Percentiles rank a stretch among this genome's conserved stretches.
Conservation (phyloP, 2,888 invertebrate genomes). For the Timema cristinae region DNA sequence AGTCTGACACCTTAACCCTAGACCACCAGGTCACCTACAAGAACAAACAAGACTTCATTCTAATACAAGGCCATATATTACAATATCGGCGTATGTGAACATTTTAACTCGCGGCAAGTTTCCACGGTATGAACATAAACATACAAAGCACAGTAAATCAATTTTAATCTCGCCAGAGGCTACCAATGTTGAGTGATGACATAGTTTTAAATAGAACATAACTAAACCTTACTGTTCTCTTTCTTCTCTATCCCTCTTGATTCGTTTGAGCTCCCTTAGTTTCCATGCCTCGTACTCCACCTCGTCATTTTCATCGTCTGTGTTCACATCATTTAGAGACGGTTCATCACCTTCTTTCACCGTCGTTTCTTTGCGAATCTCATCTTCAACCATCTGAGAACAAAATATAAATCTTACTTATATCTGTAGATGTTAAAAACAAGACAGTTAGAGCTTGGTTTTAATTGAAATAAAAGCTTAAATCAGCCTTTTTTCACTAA, state of each 20-base stretch:
- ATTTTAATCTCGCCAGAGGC: no score
- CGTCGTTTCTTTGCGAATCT: constrained; percentile 76
- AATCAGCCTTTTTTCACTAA: background rate
- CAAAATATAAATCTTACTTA: constrained; percentile 19
- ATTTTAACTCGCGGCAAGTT: no score
- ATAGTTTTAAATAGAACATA: no score
- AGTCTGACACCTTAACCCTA: no score
- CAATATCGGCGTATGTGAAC: no score
- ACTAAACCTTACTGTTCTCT: constrained; percentile 69
- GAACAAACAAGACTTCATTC: no score
- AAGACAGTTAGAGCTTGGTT: background rate
- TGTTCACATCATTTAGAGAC: constrained; percentile 79
- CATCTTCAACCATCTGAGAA: constrained; percentile 75
- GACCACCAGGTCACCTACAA: no score
- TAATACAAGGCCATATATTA: no score
- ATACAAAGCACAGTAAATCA: no score
- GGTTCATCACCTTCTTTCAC: constrained; percentile 63
- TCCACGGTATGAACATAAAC: no score
- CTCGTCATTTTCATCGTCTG: constrained; percentile 94
- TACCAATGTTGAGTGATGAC: no score
- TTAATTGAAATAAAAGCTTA: background rate
- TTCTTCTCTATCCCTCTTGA: constrained; percentile 95
- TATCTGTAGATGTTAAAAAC: background rate
- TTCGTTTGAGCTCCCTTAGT: constrained; percentile 88
- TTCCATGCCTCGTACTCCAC: constrained; percentile 98